Evolutionary conservation across 2,797 vertebrate genomes (phyloP).

Genomic region (Pangasius djambal): DNA sequence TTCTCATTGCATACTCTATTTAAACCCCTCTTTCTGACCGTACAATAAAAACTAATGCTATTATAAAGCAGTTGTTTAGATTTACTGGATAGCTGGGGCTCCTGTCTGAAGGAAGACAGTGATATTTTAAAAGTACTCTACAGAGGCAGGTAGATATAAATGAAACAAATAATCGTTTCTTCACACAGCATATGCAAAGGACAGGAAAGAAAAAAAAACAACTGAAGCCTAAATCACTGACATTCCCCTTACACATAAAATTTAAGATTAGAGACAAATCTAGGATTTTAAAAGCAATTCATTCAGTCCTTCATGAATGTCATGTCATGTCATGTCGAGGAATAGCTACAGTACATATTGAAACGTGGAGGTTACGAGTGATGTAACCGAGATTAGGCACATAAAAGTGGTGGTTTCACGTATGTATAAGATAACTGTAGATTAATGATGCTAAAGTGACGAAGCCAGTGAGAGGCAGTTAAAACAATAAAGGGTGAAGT

Average conservation of each 20-base stretch:
- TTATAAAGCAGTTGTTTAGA: not conserved
- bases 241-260: not conserved
- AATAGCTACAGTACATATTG: slow-evolving; percentile 51
- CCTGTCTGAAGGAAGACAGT: slow-evolving; percentile 39
- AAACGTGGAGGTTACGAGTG: slow-evolving; percentile 32
- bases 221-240: slow-evolving; percentile 1
- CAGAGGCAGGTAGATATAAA: not conserved
- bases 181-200: slow-evolving; percentile 7
- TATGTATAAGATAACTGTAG: slow-evolving; percentile 20
- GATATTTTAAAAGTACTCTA: slow-evolving; percentile 6
- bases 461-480: slow-evolving; percentile 13
- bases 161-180: slow-evolving; percentile 15
- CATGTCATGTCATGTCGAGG: slow-evolving; percentile 30
- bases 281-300: slow-evolving; percentile 18
- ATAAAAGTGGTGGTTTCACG: slow-evolving; percentile 39
- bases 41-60: not conserved
- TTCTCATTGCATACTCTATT: slow-evolving; percentile 22
- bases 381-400: slow-evolving; percentile 52
- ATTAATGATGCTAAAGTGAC: not conserved
- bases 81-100: not conserved
- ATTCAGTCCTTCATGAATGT: slow-evolving; percentile 35
- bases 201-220: not conserved
- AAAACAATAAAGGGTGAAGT: slow-evolving; percentile 24
- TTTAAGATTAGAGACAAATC: slow-evolving; percentile 1
- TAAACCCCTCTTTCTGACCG: slow-evolving; percentile 4